Conservation (phyloP, 2,888 invertebrate genomes). For the Drosophila barbarae region DNA sequence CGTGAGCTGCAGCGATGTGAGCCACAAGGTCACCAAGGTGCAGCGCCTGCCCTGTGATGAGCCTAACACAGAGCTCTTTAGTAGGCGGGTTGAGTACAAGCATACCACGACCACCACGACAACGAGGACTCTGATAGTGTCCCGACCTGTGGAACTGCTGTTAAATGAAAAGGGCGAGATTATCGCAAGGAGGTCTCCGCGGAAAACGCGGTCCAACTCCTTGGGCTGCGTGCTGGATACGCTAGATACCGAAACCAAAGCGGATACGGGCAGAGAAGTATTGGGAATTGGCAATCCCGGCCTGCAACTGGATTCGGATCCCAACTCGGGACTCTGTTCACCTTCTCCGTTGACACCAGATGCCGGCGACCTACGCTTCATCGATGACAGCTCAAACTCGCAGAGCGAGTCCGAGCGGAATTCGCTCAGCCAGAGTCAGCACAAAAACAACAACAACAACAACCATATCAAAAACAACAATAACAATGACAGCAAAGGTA, state of each 20-base stretch:
- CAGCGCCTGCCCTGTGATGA: conserved; percentile 59
- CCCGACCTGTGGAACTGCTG: conserved; percentile 71
- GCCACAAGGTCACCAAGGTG: conserved; percentile 62
- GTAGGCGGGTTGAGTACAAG: conserved; percentile 70
- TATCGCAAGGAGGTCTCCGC: conserved; percentile 58
- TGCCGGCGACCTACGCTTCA: conserved; percentile 74
- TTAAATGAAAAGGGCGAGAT: conserved; percentile 76
- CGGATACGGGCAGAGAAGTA: conserved; percentile 14
- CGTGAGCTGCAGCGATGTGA: conserved; percentile 67
- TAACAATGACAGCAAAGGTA: conserved; percentile 26
- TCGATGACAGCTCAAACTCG: conserved; percentile 78
- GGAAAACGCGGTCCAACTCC: conserved; percentile 76
- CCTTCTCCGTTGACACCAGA: conserved; percentile 56
- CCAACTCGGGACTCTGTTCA: conserved; percentile 51
- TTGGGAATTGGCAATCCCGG: conserved; percentile 42
- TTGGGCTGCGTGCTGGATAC: conserved; percentile 77
- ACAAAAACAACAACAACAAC: conserved; percentile 44
- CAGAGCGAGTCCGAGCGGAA: conserved; percentile 77
- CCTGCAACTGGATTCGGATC: conserved; percentile 31
- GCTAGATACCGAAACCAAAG: conserved; percentile 16
- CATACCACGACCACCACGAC: conserved; percentile 76
- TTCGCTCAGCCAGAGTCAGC: conserved; percentile 45
- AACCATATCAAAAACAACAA: conserved; percentile 41
- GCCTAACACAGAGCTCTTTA: conserved; percentile 46
- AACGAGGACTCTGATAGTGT: conserved; percentile 71